These are phyloP conservation scores for Micronycteris hirsuta DNA, from an alignment of 2,113 vertebrate species.

Conservation along the genomic window DNA sequence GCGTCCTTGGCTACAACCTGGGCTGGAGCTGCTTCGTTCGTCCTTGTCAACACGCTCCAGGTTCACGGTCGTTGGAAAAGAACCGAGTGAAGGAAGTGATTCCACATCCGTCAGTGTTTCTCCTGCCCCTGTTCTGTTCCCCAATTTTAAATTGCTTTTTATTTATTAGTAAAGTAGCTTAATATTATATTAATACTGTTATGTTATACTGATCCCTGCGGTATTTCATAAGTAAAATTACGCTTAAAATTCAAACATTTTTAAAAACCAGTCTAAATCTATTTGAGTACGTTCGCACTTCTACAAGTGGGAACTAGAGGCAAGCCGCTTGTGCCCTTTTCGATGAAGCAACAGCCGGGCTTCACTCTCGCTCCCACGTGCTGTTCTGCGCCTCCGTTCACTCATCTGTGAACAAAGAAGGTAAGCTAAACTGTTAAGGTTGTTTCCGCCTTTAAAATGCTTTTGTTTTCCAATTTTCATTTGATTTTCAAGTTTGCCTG, in stretches of 20 bases:
- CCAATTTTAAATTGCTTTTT: background rate
- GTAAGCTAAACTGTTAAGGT: no score
- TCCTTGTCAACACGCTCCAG: background rate
- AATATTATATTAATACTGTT: background rate
- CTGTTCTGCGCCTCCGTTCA: background rate
- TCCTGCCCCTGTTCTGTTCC: background rate
- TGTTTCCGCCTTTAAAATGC: background rate
- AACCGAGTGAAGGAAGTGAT: background rate
- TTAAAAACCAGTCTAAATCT: background rate
- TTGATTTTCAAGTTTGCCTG: background rate
- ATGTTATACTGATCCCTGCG: background rate
- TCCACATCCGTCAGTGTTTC: background rate
- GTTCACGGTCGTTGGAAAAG: background rate
- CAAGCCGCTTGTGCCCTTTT: background rate
- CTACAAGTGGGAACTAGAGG: background rate
- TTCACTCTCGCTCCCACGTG: no score
- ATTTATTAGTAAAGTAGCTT: background rate
- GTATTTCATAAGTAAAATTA: background rate
- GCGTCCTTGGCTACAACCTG: no score
- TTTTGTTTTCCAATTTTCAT: background rate
- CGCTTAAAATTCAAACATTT: background rate
- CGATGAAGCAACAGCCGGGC: no score
- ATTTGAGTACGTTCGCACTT: background rate
- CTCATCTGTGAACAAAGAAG: background rate
- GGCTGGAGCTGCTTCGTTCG: background rate